phyloP scores from a whole-genome alignment of 2,797 vertebrate species.

The Scleropages formosus region DNA sequence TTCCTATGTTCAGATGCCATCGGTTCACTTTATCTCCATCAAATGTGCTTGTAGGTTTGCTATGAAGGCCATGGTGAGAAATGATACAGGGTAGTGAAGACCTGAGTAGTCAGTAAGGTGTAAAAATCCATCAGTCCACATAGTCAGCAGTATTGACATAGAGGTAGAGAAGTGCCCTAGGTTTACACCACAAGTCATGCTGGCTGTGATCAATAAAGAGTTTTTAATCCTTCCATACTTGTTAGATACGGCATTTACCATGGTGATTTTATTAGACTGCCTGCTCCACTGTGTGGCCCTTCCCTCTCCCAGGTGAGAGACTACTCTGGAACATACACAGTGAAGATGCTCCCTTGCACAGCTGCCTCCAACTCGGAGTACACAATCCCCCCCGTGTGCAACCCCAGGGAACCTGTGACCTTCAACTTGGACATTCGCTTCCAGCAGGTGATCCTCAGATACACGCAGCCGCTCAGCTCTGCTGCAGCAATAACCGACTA shows the following conservation, averaged over 20 bases:
- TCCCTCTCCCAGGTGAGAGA: constrained; percentile 47
- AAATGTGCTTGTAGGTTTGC: not conserved
- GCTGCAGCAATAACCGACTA: too few species aligned
- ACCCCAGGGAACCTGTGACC: constrained; percentile 44
- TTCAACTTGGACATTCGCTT: constrained; percentile 59
- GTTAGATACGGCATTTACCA: too few species aligned
- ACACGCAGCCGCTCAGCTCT: too few species aligned
- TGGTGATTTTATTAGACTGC: not conserved
- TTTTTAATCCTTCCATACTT: too few species aligned
- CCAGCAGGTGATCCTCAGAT: constrained; percentile 54
- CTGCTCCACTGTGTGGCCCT: not conserved
- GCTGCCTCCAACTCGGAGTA: constrained; percentile 46
- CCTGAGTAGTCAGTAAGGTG: too few species aligned
- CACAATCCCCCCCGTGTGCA: constrained; percentile 45
- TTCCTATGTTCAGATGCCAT: too few species aligned
- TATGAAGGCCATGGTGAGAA: not conserved
- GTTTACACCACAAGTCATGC: too few species aligned
- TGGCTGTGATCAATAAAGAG: not conserved
- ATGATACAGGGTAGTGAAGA: not conserved
- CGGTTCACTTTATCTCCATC: too few species aligned
- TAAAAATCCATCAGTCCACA: too few species aligned
- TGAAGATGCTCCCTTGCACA: constrained; percentile 51
- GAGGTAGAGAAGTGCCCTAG: too few species aligned
- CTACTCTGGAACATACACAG: constrained; percentile 56
- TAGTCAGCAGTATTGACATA: too few species aligned